Evolutionary conservation across 2,113 vertebrate species (phyloP), one percentile per base, ranked within the genome.

Genomic region (Siniperca knerii): DNA sequence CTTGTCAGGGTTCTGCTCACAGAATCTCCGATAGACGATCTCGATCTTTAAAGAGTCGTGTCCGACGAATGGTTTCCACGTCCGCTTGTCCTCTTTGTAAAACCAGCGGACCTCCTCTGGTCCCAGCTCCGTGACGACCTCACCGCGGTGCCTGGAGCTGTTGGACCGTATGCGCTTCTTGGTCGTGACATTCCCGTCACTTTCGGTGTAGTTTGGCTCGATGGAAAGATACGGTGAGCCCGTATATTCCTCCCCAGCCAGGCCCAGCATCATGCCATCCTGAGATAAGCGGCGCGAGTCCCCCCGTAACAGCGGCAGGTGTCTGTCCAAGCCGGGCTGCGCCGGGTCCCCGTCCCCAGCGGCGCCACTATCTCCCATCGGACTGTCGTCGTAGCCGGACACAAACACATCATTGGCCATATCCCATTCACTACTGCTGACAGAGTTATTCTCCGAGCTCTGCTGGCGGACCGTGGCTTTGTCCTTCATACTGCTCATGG

Each of bases 21-120:
- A 90, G 55, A 96, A 93, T 35, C 94, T 96, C 35, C 96, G 96
- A 85, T 96, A 96, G 65, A 96, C 95, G 9, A 95, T 85, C 94
- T 99, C 98, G 80, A 99, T 97, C 89, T 97, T 96, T 42, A 99
- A 93, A n/a, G 98, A 99, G 93, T 98, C 98, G 92, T 98, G 98
- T 20, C 98, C 98, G 67, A 98, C 97, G 78, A 99, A 99, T 0
- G 97, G 97, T 58, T 98, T 99, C 98, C 98, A 99, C 60, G 95
- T 97, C 85, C 97, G 96, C 84, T 97, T 97, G 91, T 99, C 98
- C 91, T 99, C 98, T 75, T 96, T 96, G 95, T 97, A 99, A 83
- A 99, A 98, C 98, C 98, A 99, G 64, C 98, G 97, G 70, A 98
- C 96, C 93, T 99, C 98, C 95, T 99, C 97, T 8, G 98, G 96